Evolutionary conservation across 2,797 vertebrate species (phyloP).

Genomic region (Bovichtus variegatus): DNA sequence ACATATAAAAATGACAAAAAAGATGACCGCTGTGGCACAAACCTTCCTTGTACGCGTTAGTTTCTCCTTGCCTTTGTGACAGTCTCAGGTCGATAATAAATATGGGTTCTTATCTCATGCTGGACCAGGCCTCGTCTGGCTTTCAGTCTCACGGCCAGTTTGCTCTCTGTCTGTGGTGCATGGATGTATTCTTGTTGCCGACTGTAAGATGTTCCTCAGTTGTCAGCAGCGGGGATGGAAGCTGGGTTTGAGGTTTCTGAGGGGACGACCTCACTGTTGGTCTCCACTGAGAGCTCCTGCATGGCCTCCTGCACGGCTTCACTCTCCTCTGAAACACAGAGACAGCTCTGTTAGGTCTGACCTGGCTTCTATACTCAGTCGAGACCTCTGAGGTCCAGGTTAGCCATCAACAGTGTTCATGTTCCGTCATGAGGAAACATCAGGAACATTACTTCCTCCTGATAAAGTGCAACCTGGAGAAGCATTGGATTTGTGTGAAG

Average conservation of each 20-base stretch:
- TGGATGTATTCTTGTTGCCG: slow-evolving; percentile 4
- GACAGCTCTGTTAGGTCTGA: not conserved
- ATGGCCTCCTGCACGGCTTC: slow-evolving; percentile 68
- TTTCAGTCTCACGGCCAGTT: slow-evolving; percentile 21
- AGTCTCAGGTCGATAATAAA: slow-evolving; percentile 51
- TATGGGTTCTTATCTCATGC: slow-evolving; percentile 27
- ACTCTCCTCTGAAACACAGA: slow-evolving; percentile 71
- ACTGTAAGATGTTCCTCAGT: slow-evolving; percentile 45
- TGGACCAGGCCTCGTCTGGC: slow-evolving; percentile 31
- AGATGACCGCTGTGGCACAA: slow-evolving; percentile 19
- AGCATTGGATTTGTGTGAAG: not conserved
- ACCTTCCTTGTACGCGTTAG: slow-evolving; percentile 12
- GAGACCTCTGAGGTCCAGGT: not conserved
- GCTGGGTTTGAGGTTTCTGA: slow-evolving; percentile 46
- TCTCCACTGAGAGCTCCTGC: slow-evolving; percentile 75
- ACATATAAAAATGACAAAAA: slow-evolving; percentile 42
- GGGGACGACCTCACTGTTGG: slow-evolving; percentile 40
- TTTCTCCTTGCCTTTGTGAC: slow-evolving; percentile 28
- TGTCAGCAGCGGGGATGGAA: slow-evolving; percentile 53
- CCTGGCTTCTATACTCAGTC: not conserved
- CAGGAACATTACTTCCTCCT: not conserved
- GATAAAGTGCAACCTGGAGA: not conserved
- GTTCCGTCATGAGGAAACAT: not conserved
- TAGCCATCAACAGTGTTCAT: not conserved
- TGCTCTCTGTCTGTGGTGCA: slow-evolving; percentile 15